Base-by-base conservation (phyloP, 2,113 vertebrate species). In the Dendropsophus ebraccatus region DNA sequence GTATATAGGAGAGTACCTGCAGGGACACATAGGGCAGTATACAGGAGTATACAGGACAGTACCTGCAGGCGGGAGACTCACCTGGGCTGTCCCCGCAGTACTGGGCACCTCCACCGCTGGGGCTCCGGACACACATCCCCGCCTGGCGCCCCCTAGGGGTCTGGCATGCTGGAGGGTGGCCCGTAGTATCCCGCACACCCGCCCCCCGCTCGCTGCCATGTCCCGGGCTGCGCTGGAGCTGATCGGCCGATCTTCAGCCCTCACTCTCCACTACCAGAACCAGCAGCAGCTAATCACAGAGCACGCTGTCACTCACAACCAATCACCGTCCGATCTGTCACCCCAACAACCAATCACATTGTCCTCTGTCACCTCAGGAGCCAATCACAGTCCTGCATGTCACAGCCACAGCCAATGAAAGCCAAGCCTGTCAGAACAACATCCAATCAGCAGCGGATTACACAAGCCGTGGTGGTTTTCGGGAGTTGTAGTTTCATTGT, bases 401-500 rank as follows among this genome's bases (percentile, higher is more conserved):
- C 60, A 65, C 25, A 30, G 1, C 1, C 1, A 30, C 25, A 65
- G 28, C 60, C 60, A 65, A 65, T 65, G 60, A 30, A 5, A 30
- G 13, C 14, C 4, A 16, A 5, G 4, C 0, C 60, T 65, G 60
- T 65, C 60, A 72, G 11, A 11, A 2, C 13, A 11, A 11, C 28
- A 70, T 12, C 81, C 81, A 83, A 83, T 83, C 21, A 72, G 65
- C n/a, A 37, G 41, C 35, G 23, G 7, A n/a, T 41, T 16, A 1
- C 58, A 41, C 58, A 17, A n/a, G 80, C 19, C n/a, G 14, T 11
- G 41, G 41, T 25, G 80, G 21, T 50, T 67, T 12, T 25, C 21
- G 80, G 80, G 80, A 69, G n/a, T 32, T 49, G 80, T 82, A 82
- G 80, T 82, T 37, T 72, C 16, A 17, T 37, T 10, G 6, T 28